These are phyloP conservation scores for Ficedula albicollis DNA, from an alignment of 2,797 vertebrate species.

Conservation along the genomic window DNA sequence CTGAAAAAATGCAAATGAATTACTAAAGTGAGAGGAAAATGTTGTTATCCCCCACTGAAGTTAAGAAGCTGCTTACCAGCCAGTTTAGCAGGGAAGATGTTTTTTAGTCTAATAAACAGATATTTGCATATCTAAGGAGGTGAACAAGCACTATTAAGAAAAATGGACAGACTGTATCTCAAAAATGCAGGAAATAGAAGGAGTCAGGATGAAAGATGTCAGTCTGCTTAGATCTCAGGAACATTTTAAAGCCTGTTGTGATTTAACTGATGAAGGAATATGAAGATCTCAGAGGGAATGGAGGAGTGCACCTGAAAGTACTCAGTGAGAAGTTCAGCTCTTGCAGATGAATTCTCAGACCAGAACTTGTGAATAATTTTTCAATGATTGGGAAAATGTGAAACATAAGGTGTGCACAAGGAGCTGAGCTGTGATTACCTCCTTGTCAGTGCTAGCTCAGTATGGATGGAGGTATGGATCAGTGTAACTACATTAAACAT, in stretches of 20 bases:
- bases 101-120: slow-evolving; percentile 5
- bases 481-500: neutral
- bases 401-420: neutral
- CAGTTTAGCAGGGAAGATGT: neutral
- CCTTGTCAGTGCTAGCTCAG: neutral
- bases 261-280: neutral
- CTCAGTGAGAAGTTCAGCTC: neutral
- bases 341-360: neutral
- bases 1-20: slow-evolving; percentile 35
- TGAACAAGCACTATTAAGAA: neutral
- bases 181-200: neutral
- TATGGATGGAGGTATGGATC: neutral
- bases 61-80: slow-evolving; percentile 12
- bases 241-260: neutral
- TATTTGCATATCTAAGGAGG: slow-evolving; percentile 43
- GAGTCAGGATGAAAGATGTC: neutral
- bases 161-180: neutral
- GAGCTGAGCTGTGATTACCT: neutral
- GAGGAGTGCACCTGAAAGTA: neutral
- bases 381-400: neutral
- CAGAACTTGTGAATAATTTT: neutral
- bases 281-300: neutral
- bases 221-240: neutral
- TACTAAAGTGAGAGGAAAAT: neutral
- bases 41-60: neutral